A percentile compares a stretch with the other conserved stretches of the same genome.
Evolutionary conservation across 2,888 invertebrate genomes (phyloP).

Genomic region (Lycaena phlaeas): DNA sequence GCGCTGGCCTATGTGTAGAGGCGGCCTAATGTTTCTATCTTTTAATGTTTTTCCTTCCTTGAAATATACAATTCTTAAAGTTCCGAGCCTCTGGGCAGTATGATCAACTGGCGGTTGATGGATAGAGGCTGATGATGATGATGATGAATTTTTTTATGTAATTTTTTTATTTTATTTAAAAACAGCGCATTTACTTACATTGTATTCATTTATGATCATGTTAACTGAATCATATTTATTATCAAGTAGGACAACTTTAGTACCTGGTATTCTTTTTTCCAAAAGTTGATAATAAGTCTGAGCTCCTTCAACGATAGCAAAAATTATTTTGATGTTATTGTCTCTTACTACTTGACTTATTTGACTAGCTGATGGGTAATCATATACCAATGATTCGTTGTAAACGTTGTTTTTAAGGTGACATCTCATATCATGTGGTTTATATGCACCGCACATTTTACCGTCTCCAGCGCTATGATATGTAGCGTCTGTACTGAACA

Average conservation of each 20-base stretch:
- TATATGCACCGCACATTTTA: conserved; percentile 77
- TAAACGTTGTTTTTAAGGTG: conserved; percentile 73
- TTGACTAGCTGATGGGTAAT: conserved; percentile 86
- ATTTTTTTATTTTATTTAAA: no score
- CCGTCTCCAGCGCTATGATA: conserved; percentile 90
- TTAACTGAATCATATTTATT: conserved; percentile 74
- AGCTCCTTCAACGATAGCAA: conserved; percentile 74
- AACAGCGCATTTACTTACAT: no score
- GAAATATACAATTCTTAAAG: no score
- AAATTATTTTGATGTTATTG: conserved; percentile 83
- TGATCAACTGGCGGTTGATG: no score
- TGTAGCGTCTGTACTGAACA: conserved; percentile 84
- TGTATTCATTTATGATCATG: conserved; percentile 79
- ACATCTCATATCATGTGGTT: conserved; percentile 80
- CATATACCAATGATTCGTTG: conserved; percentile 64
- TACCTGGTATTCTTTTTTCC: conserved; percentile 76
- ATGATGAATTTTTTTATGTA: no score
- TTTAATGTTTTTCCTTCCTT: no score
- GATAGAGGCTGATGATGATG: no score
- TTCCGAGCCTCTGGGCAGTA: no score
- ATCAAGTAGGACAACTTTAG: conserved; percentile 69
- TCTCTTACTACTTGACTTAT: conserved; percentile 75
- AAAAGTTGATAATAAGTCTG: conserved; percentile 63
- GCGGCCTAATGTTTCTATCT: no score
- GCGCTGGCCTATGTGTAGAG: no score